A percentile compares a stretch with the other conserved stretches of the same genome.
These are phyloP conservation scores for Machimus atricapillus DNA, from an alignment of 2,888 invertebrate genomes.

Conservation along the genomic window DNA sequence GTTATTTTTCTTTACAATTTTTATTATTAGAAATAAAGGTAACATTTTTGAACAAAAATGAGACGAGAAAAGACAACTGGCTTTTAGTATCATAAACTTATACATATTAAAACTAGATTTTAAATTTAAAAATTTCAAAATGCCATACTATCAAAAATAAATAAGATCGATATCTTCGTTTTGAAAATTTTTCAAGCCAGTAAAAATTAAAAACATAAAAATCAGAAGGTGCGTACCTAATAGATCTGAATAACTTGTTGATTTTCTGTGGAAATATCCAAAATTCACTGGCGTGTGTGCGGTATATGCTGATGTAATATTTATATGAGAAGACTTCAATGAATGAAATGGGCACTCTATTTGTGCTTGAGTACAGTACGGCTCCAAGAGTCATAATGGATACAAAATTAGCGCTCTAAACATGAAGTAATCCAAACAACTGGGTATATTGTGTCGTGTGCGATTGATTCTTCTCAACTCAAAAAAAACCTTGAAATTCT, in stretches of 20 bases:
- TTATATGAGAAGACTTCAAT: slow-evolving; percentile 44
- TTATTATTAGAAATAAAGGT: too few relatives aligned
- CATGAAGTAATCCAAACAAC: slow-evolving; percentile 15
- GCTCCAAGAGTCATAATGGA: neutral
- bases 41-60: too few relatives aligned
- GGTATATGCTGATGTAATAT: slow-evolving; percentile 12
- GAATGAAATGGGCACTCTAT: slow-evolving; percentile 50
- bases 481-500: neutral
- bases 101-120: neutral
- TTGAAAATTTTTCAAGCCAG: neutral
- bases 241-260: neutral
- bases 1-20: too few relatives aligned
- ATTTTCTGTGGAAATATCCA: neutral
- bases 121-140: neutral
- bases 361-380: slow-evolving; percentile 36
- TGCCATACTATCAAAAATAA: neutral
- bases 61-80: too few relatives aligned
- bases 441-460: neutral
- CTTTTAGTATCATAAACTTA: too few relatives aligned
- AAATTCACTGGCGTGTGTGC: neutral
- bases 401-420: neutral
- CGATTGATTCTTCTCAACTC: slow-evolving; percentile 18
- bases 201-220: neutral
- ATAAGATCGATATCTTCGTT: neutral
- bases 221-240: neutral